Evolutionary conservation across 2,888 invertebrate genomes (phyloP).

Genomic region (Pyrochroa serraticornis): DNA sequence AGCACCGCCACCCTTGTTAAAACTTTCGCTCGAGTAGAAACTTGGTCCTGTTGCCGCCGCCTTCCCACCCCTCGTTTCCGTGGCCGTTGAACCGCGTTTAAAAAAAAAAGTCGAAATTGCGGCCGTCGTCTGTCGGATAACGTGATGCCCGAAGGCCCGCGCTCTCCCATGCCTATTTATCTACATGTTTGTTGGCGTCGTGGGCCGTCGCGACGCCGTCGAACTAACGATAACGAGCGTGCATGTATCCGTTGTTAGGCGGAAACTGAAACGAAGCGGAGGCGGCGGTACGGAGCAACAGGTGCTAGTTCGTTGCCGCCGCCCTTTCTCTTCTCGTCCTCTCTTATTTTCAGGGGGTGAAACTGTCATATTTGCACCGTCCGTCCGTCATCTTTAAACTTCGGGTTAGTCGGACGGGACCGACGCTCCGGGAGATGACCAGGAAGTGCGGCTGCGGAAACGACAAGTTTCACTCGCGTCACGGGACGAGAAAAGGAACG

Average conservation of each 20-base stretch:
- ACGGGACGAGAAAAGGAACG: too few species aligned
- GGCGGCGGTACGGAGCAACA: conserved; percentile 28
- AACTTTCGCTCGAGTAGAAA: too few species aligned
- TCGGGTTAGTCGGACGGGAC: too few species aligned
- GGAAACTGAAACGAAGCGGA: conserved; percentile 32
- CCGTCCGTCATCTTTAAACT: conserved; percentile 16
- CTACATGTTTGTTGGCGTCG: conserved; percentile 7
- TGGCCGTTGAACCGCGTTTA: neutral
- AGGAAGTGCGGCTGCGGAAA: too few species aligned
- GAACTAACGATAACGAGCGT: conserved; percentile 30
- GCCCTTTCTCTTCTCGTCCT: conserved; percentile 11
- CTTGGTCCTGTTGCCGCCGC: too few species aligned
- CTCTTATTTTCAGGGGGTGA: conserved; percentile 11
- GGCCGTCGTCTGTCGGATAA: neutral
- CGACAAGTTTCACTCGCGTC: too few species aligned
- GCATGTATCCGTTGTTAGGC: conserved; percentile 43
- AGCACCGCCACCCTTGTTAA: too few species aligned
- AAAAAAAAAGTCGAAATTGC: neutral
- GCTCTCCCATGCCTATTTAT: too few species aligned
- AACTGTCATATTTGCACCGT: conserved; percentile 21
- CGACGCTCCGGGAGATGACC: too few species aligned
- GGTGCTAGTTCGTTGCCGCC: conserved; percentile 27
- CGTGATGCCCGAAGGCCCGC: too few species aligned
- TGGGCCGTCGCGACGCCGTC: neutral
- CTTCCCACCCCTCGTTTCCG: neutral